Base-by-base conservation (phyloP, 92 coral and sea anemone genomes). In the Diadumene lineata region DNA sequence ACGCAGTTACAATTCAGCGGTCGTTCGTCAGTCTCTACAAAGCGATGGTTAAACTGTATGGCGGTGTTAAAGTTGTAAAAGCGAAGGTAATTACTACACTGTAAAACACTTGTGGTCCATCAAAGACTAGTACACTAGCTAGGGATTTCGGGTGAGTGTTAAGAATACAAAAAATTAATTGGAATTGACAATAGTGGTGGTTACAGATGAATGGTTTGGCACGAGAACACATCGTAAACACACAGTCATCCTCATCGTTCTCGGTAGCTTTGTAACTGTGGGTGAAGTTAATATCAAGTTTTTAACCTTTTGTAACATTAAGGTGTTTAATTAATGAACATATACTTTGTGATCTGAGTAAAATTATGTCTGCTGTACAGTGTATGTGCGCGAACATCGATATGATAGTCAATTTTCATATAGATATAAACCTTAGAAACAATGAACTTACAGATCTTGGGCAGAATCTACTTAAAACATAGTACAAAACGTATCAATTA, bases 111-210 rank as follows among this genome's bases (percentile, higher is more conserved):
- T 21, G 0, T 19, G 1, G 1, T 31, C 18, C 16, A 30, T 56
- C 50, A 72, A 72, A 57, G 19, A 72, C 21, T 29, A 56, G 7
- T 29, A 10, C 38, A 31, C 30, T 50, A 19, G 77, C 16, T 6
- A 19, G 31, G 66, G 77, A 72, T 72, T 72, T 51, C 30, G 23
- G 1, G 51, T 34, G 77, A 72, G 77, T 56, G 66, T 60, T 33
- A 3, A 11, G 30, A 22, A 7, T 24, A 43, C 23, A 31, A 15
- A 31, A 70, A 70, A 70, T 70, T 48, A 70, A 55, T 72, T 56
- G 34, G 57, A 33, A 26, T 31, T 32, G 34, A 72, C 77, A 72
- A 72, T 72, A 48, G 77, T 72, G 50, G 66, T 44, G 64, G n/a
- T 70, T 70, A 16, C n/a, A 64, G 62, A 51, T 70, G 76, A 70